These are phyloP conservation scores for Cataglyphis livida DNA, from an alignment of 2,888 invertebrate genomes.

Conservation along the genomic window DNA sequence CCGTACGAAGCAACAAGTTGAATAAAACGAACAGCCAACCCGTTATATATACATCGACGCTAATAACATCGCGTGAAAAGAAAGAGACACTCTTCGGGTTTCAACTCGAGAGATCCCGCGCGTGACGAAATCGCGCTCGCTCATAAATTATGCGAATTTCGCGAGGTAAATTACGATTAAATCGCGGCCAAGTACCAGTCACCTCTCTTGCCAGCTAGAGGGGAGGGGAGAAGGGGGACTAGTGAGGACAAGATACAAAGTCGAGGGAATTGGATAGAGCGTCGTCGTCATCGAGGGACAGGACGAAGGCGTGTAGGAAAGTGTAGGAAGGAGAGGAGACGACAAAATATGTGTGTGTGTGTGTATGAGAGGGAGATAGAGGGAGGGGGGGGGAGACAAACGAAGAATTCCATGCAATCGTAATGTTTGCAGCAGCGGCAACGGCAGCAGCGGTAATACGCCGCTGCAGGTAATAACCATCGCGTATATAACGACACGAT, in stretches of 20 bases:
- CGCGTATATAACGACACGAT: slow-evolving; percentile 76
- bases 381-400: slow-evolving; percentile 28
- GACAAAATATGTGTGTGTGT: neutral
- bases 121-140: slow-evolving; percentile 28
- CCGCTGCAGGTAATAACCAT: slow-evolving; percentile 72
- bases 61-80: neutral
- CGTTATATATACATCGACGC: neutral
- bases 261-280: slow-evolving; percentile 7
- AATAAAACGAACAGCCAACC: neutral
- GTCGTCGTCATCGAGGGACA: slow-evolving; percentile 29
- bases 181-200: slow-evolving; percentile 4
- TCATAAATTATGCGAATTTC: slow-evolving; percentile 28
- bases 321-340: neutral
- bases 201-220: neutral
- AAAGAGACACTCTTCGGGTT: neutral
- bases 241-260: slow-evolving; percentile 8
- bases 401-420: slow-evolving; percentile 71
- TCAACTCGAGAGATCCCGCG: slow-evolving; percentile 3
- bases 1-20: neutral
- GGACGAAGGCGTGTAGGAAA: slow-evolving; percentile 32
- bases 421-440: slow-evolving; percentile 71
- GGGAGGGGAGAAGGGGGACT: neutral
- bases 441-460: slow-evolving; percentile 25
- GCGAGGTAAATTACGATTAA: slow-evolving; percentile 39
- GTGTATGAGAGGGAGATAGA: neutral